Evolutionary conservation across 2,888 invertebrate genomes (phyloP), one percentile per base, ranked within the genome.

Genomic region (Eilema sororculum): DNA sequence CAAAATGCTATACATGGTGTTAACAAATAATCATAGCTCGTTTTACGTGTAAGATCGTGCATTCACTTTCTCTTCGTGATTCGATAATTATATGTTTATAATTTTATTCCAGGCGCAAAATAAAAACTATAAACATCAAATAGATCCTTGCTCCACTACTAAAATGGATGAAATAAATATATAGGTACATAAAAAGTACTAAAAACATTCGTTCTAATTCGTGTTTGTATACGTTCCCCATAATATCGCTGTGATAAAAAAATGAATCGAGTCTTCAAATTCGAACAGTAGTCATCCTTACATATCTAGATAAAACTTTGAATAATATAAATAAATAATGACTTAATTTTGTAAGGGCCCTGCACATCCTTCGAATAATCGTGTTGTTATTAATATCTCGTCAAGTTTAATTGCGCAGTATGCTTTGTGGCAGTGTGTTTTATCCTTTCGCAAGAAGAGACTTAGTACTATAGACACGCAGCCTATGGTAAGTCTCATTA

Each of bases 121-220:
- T 72, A 82, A 83, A 81, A 78, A 81, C 73, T 74, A 80, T 66
- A 72, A 75, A 78, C 70, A 65, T 72, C 73, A 71, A n/a, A 75
- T 86, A 88, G 88, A 88, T 88, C 86, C 84, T 74, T 82, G 79
- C 81, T 88, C 88, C 88, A 83, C 78, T 79, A 81, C 71, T 78
- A 76, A 74, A 78, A 76, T 75, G 70, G 16, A 25, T 64, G 63
- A 28, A 33, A 33, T 56, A 81, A 79, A 77, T 75, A 77, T 64
- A 70, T 72, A 33, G n/a, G 8, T 58, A 41, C 24, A 58, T 37
- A 56, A 59, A 65, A 66, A n/a, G 28, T 57, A 22, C 57, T 56
- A 20, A 33, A 57, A 65, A 37, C 30, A 10, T 24, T 16, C 9
- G 6, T 28, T 22, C 30, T 56, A 65, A 33, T 8, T 37, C 33